Base-by-base conservation (phyloP, 1,140 invertebrate genomes). In the Sitodiplosis mosellana region DNA sequence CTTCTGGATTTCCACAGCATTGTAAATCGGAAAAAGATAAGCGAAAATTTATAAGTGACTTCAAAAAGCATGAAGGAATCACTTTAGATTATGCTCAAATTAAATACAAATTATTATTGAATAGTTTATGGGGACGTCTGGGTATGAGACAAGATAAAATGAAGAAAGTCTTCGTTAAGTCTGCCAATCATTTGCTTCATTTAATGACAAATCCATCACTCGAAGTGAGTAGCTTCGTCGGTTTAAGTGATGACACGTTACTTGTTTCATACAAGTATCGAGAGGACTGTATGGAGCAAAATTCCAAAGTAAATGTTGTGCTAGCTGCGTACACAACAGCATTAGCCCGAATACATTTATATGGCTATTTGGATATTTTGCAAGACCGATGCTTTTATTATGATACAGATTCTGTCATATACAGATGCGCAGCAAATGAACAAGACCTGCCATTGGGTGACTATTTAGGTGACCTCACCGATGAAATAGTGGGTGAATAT, bases 321-420 rank as follows among this genome's bases (percentile, higher is more conserved):
- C 51, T 67, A 2, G 63, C 62, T 4, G 56, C 54, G 0, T 68
- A 59, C 45, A 61, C 58, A 2, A 69, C 67, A 1, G 56, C 61
- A 11, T 59, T 62, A 45, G 66, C 64, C 0, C 48, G 66, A 2
- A 47, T 69, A 8, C 57, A 64, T 51, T 53, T 69, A 2, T 68
- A 66, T 46, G 41, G 46, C 15, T 56, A 59, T 45, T 47, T 69
- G 12, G 55, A 65, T 53, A 47, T 51, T 27, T 42, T 69, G 12
- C 54, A 51, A 17, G 36, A 53, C 1, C 43, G 56, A 27, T 59
- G 59, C 3, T 45, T 67, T 2, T 69, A 70, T 49, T 61, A 53
- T 22, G 68, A 69, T 49, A 70, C 66, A 2, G 67, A 69, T 51
- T 53, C 48, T 15, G n/a, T n/a, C n/a, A n/a, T n/a, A n/a, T n/a